phyloP scores from a whole-genome alignment of 2,888 invertebrate species.

The Pedicia rivosa region DNA sequence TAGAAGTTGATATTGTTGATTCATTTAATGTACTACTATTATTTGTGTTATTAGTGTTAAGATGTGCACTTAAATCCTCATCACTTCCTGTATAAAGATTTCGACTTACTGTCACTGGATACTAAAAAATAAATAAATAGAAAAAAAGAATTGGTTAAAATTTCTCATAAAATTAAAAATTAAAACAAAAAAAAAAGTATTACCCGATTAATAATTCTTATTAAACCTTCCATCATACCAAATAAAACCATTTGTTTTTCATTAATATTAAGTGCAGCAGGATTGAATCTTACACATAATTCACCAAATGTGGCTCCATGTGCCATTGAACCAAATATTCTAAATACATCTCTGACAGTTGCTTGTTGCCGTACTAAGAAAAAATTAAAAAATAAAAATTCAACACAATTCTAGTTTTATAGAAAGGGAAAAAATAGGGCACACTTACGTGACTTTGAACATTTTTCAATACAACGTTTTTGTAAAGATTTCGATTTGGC shows the following conservation, averaged over 20 bases:
- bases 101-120: slow-evolving; percentile 34
- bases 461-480: slow-evolving; percentile 50
- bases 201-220: slow-evolving; percentile 65
- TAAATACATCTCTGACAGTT: slow-evolving; percentile 50
- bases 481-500: slow-evolving; percentile 48
- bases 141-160: slow-evolving; percentile 1
- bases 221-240: slow-evolving; percentile 70
- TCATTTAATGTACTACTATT: not conserved
- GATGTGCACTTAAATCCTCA: not conserved
- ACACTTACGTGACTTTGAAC: slow-evolving; percentile 44
- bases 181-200: slow-evolving; percentile 4
- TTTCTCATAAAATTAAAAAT: not conserved
- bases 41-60: too few species aligned
- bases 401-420: slow-evolving; percentile 4
- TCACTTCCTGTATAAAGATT: slow-evolving; percentile 13
- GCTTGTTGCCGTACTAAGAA: slow-evolving; percentile 50
- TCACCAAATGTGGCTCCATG: slow-evolving; percentile 63
- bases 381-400: too few species aligned
- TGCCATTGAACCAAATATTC: slow-evolving; percentile 59
- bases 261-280: slow-evolving; percentile 57
- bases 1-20: not conserved
- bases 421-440: not conserved
- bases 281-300: slow-evolving; percentile 55
- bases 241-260: slow-evolving; percentile 74
- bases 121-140: slow-evolving; percentile 23